These are phyloP conservation scores for Tolypeutes matacus DNA, from an alignment of 2,797 vertebrate species.

Conservation along the genomic window DNA sequence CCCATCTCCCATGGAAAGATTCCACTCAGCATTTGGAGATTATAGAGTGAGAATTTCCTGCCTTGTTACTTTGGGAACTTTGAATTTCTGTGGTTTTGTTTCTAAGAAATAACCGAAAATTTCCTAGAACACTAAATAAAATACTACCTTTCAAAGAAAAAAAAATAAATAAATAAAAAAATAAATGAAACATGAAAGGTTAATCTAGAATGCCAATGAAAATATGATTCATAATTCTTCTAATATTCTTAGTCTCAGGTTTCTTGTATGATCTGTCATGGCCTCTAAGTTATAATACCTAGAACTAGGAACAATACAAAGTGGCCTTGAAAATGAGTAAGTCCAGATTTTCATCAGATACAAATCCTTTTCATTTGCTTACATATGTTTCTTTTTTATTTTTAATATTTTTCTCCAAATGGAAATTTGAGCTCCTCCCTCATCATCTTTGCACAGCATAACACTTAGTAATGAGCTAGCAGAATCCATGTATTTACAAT, in stretches of 20 bases:
- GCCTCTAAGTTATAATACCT: neutral
- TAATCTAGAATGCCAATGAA: slow-evolving; percentile 31
- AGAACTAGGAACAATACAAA: slow-evolving; percentile 11
- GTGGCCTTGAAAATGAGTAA: neutral
- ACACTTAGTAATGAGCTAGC: slow-evolving; percentile 46
- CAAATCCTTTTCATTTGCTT: slow-evolving; percentile 52
- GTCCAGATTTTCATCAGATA: slow-evolving; percentile 55
- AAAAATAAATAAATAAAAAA: too few relatives aligned
- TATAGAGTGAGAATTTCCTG: slow-evolving; percentile 70
- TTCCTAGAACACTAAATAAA: slow-evolving; percentile 89
- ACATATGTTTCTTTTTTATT: slow-evolving; percentile 67
- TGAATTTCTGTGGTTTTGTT: slow-evolving; percentile 75
- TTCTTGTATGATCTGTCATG: neutral
- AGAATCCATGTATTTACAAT: neutral
- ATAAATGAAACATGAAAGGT: slow-evolving; percentile 20
- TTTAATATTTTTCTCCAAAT: slow-evolving; percentile 69
- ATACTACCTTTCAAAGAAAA: slow-evolving; percentile 57
- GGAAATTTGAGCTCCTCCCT: neutral
- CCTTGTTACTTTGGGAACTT: slow-evolving; percentile 76
- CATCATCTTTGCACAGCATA: neutral
- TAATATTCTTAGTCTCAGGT: neutral
- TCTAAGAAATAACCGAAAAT: slow-evolving; percentile 77
- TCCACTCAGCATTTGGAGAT: slow-evolving; percentile 18
- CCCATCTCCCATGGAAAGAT: slow-evolving; percentile 67
- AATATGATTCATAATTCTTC: neutral